phyloP scores from a whole-genome alignment of 2,113 vertebrate genomes.

The Peucedramus taeniatus region DNA sequence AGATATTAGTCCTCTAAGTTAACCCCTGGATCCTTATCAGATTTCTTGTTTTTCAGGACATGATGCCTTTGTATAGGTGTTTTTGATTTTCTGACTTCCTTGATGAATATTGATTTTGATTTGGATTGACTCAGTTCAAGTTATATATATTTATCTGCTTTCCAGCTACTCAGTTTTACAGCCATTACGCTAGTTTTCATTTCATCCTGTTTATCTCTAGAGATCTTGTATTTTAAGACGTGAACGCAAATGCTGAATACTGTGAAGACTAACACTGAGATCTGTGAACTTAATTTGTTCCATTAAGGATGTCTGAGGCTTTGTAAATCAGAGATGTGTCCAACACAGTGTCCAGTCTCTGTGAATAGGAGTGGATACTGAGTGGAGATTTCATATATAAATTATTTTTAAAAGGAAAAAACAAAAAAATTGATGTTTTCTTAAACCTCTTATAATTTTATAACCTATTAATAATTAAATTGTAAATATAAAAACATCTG shows the following conservation, averaged over 20 bases:
- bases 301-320: neutral
- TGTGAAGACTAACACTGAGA: neutral
- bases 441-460: neutral
- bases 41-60: neutral
- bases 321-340: neutral
- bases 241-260: neutral
- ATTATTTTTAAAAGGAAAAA: neutral
- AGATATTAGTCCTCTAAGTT: neutral
- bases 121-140: neutral
- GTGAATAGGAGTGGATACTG: neutral
- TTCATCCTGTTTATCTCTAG: neutral
- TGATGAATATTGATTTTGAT: neutral
- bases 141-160: neutral
- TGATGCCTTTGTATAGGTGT: neutral
- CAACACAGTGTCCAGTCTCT: neutral
- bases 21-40: neutral
- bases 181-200: neutral
- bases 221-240: neutral
- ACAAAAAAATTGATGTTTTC: rapidly evolving
- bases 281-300: neutral
- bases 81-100: neutral
- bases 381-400: neutral
- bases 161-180: neutral
- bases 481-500: neutral
- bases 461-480: neutral